Percentiles rank a stretch among this genome's conserved stretches.
phyloP scores from a whole-genome alignment of 2,113 vertebrate species.

The Megalops atlanticus region DNA sequence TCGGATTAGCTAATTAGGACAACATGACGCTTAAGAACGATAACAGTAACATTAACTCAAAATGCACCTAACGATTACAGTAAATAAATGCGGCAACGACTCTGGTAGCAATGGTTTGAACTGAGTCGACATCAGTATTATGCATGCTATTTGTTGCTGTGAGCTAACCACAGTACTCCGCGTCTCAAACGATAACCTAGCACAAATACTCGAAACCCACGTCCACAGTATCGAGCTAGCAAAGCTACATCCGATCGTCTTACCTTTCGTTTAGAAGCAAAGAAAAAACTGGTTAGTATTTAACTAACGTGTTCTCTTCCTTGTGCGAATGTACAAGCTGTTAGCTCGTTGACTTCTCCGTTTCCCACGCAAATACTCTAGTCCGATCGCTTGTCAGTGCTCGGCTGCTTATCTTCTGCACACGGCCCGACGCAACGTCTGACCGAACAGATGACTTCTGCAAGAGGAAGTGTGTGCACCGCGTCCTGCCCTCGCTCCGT shows the following conservation, averaged over 20 bases:
- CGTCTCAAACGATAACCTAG: neutral
- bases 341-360: neutral
- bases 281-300: neutral
- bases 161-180: neutral
- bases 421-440: conserved; percentile 1
- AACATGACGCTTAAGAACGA: neutral
- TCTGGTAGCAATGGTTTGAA: neutral
- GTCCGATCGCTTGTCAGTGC: neutral
- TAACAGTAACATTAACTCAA: neutral
- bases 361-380: neutral
- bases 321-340: neutral
- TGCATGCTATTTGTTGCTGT: neutral
- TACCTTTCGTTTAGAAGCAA: conserved; percentile 15
- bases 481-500: conserved; percentile 13
- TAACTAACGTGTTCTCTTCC: neutral
- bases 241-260: neutral
- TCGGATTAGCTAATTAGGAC: neutral
- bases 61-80: neutral
- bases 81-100: neutral
- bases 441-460: conserved; percentile 12
- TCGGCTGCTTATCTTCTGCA: conserved; percentile 15
- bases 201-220: neutral
- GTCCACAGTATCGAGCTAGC: neutral
- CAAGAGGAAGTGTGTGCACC: conserved; percentile 4
- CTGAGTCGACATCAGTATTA: neutral